Percentiles rank a stretch among this genome's conserved stretches.
Evolutionary conservation across 2,888 invertebrate genomes (phyloP).

Genomic region (Stenodema calcarata): DNA sequence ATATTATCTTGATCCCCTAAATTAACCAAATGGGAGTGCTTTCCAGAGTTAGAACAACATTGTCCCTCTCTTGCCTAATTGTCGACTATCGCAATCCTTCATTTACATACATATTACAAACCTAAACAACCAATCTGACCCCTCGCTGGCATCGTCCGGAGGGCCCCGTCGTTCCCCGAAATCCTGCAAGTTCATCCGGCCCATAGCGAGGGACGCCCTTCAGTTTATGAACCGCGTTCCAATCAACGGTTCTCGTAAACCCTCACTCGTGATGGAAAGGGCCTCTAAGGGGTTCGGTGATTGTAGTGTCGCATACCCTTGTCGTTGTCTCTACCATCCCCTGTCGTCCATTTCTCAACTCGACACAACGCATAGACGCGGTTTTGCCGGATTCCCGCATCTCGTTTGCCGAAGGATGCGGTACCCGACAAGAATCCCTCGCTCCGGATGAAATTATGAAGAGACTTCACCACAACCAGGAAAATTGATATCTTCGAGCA

Average conservation of each 20-base stretch:
- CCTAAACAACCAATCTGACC: constrained; percentile 40
- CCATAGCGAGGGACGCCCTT: background rate
- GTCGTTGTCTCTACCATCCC: background rate
- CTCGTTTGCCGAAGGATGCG: background rate
- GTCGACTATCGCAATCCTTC: constrained; percentile 43
- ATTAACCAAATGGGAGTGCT: constrained; percentile 6
- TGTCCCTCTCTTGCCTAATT: constrained; percentile 38
- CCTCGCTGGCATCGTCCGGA: background rate
- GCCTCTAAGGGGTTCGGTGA: background rate
- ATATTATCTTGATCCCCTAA: constrained; percentile 38
- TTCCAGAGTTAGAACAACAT: constrained; percentile 27
- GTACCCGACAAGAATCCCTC: background rate
- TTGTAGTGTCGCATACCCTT: background rate
- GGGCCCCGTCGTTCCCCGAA: background rate
- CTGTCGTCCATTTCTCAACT: background rate
- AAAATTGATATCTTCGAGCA: background rate
- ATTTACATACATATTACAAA: constrained; percentile 45
- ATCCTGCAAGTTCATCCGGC: background rate
- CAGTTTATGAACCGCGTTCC: constrained; percentile 13
- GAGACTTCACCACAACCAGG: background rate
- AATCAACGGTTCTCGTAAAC: constrained; percentile 11
- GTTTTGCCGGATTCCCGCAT: background rate
- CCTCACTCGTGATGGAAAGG: background rate
- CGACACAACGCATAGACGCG: background rate
- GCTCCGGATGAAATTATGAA: background rate